phyloP scores from a whole-genome alignment of 2,113 vertebrate species.

The mouse (Mus musculus) region DNA sequence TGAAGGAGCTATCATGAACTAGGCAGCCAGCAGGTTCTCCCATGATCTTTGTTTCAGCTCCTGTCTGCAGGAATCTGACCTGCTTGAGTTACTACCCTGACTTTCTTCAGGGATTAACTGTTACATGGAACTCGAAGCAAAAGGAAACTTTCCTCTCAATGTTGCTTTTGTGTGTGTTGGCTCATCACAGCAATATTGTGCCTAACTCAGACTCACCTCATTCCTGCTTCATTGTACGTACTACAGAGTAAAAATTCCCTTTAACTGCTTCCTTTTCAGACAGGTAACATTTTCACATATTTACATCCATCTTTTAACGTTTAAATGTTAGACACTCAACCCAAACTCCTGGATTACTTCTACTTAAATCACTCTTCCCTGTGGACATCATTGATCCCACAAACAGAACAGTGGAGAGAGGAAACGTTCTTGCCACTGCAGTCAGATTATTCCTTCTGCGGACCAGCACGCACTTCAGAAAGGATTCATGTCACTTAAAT shows the following conservation, averaged over 20 bases:
- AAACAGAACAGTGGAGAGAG: neutral
- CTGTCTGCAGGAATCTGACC: neutral
- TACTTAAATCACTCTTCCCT: neutral
- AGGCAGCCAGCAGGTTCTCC: neutral
- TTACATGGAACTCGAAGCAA: neutral
- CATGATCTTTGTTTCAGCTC: neutral
- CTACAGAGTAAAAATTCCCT: neutral
- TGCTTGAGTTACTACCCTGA: neutral
- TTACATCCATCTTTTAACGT: conserved; percentile 11
- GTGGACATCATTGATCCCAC: neutral
- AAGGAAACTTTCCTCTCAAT: neutral
- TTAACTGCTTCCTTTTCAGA: neutral
- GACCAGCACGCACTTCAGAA: neutral
- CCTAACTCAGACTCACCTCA: neutral
- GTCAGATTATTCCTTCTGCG: neutral
- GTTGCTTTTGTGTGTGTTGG: neutral
- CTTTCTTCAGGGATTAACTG: neutral
- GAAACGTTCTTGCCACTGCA: neutral
- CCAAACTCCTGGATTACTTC: neutral
- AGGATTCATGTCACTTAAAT: conserved; percentile 34
- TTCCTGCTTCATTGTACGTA: neutral
- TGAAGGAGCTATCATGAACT: neutral
- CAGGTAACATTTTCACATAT: neutral
- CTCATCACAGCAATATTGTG: neutral
- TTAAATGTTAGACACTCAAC: neutral